phyloP scores from a whole-genome alignment of 2,797 vertebrate genomes.

The Tamandua tetradactyla region DNA sequence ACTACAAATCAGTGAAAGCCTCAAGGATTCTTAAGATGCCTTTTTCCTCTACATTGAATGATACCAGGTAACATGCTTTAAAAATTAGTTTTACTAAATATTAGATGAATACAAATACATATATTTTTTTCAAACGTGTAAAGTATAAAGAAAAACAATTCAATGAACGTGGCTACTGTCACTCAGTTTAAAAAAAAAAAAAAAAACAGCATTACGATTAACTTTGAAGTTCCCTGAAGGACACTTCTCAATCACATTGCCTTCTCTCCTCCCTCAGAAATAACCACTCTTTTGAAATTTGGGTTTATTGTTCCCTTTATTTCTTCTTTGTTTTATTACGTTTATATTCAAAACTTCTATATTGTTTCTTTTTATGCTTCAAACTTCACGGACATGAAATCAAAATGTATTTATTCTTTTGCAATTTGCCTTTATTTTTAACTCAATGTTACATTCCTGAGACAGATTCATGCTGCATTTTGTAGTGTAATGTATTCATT shows the following conservation, averaged over 20 bases:
- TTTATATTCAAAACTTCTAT: neutral
- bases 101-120: neutral
- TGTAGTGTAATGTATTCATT: neutral
- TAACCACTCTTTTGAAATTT: neutral
- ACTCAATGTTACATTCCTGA: neutral
- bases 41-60: neutral
- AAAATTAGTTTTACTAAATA: neutral
- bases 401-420: neutral
- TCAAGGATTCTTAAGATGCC: neutral
- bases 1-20: neutral
- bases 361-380: neutral
- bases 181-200: too few species aligned
- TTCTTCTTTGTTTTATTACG: neutral
- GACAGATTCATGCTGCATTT: neutral
- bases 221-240: neutral
- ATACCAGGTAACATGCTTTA: neutral
- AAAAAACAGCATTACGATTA: accelerated
- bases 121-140: neutral
- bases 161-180: neutral
- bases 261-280: neutral
- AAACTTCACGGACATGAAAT: neutral
- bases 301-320: too few species aligned
- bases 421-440: neutral
- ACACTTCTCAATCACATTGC: too few species aligned
- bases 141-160: neutral